phyloP scores from a whole-genome alignment of 1,140 invertebrate species.

The Spodoptera litura region DNA sequence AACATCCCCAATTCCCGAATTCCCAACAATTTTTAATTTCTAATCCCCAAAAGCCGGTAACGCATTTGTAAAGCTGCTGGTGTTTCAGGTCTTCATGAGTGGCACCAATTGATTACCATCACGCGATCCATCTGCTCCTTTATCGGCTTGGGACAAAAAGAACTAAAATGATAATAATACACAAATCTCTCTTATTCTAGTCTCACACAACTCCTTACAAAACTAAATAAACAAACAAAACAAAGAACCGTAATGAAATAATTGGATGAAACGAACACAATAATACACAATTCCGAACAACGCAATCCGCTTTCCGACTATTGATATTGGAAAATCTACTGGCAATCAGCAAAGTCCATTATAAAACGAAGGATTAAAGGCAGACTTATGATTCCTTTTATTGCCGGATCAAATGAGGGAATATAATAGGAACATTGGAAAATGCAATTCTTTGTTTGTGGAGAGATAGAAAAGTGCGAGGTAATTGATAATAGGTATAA shows the following conservation, averaged over 20 bases:
- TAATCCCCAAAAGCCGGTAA: too few relatives aligned
- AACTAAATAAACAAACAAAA: background rate
- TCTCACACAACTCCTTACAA: too few relatives aligned
- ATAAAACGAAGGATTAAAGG: slow-evolving; percentile 18
- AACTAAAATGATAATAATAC: background rate
- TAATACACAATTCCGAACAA: background rate
- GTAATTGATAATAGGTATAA: too few relatives aligned
- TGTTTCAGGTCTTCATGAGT: too few relatives aligned
- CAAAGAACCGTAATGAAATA: slow-evolving; percentile 4
- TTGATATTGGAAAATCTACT: slow-evolving; percentile 16
- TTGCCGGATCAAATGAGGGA: background rate
- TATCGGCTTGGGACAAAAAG: too few relatives aligned
- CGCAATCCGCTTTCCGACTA: slow-evolving; percentile 8
- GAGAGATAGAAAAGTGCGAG: too few relatives aligned
- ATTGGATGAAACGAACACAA: slow-evolving; percentile 12
- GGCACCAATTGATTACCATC: too few relatives aligned
- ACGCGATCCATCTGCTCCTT: too few relatives aligned
- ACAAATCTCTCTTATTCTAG: background rate
- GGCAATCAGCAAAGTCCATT: slow-evolving; percentile 1
- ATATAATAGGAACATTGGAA: background rate
- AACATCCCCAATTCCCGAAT: too few relatives aligned
- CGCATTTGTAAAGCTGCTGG: too few relatives aligned
- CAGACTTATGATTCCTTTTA: background rate
- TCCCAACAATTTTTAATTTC: too few relatives aligned
- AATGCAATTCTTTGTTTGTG: background rate